Conservation (phyloP, 2,888 invertebrate genomes). For the Ptychoptera contaminata region DNA sequence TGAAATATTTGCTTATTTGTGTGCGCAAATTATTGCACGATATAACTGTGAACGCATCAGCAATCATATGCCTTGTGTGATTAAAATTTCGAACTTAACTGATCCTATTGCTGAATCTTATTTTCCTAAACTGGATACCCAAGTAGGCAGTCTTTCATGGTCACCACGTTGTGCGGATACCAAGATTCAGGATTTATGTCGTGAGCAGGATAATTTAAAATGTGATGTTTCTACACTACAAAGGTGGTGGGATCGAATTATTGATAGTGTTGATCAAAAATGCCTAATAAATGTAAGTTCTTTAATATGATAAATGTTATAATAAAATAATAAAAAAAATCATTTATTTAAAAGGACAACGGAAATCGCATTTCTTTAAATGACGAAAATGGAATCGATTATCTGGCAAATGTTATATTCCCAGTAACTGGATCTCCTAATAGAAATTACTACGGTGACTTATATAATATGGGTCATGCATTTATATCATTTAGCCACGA, state of each 20-base stretch:
- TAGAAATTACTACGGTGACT: slow-evolving; percentile 15
- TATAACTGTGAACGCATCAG: slow-evolving; percentile 56
- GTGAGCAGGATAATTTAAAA: slow-evolving; percentile 42
- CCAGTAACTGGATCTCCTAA: slow-evolving; percentile 14
- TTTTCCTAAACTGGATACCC: slow-evolving; percentile 58
- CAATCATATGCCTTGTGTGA: slow-evolving; percentile 43
- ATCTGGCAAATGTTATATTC: slow-evolving; percentile 23
- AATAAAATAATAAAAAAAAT: neutral
- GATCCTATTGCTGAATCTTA: slow-evolving; percentile 27
- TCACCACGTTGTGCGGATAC: slow-evolving; percentile 42
- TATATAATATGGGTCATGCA: slow-evolving; percentile 22
- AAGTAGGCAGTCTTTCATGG: slow-evolving; percentile 50
- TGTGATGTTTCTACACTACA: slow-evolving; percentile 46
- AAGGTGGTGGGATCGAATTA: slow-evolving; percentile 51
- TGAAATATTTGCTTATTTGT: slow-evolving; percentile 50
- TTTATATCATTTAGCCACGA: slow-evolving; percentile 18
- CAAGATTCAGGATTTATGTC: slow-evolving; percentile 37
- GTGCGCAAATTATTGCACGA: slow-evolving; percentile 34
- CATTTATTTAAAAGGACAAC: neutral
- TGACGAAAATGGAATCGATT: slow-evolving; percentile 20
- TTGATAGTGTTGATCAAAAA: slow-evolving; percentile 40
- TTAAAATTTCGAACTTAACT: slow-evolving; percentile 32
- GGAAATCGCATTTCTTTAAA: slow-evolving; percentile 15
- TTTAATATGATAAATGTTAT: neutral
- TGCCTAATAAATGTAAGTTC: slow-evolving; percentile 8